Evolutionary conservation across 2,888 invertebrate genomes (phyloP), one percentile per base, ranked within the genome.

Genomic region (Ischnura elegans): DNA sequence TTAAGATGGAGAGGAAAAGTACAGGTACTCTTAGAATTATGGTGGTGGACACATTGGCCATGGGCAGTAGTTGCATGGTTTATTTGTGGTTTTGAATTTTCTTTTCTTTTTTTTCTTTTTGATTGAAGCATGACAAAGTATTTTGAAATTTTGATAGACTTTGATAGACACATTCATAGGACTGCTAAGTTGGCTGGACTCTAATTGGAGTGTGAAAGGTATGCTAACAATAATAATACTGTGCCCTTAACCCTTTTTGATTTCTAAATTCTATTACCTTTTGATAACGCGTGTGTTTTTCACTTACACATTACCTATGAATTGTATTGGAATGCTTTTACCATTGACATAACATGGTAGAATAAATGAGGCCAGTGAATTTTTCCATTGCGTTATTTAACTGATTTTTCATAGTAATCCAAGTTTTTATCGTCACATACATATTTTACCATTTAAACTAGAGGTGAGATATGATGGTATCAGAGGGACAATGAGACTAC

Each of bases 61-160:
- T 90, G 90, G 90, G 90, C 90, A 66, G 61, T 90, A 90, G 90
- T 90, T 90, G 90, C 90, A 90, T 90, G 90, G 90, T 90, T 90
- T 87, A 46, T 87, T 42, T 47, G 13, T 51, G 2, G 21, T 51
- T 8, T 5, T 51, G n/a, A n/a, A n/a, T 3, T 87, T 87, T 51
- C 29, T 25, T 61, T 90, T 90, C 10, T n/a, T 36, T 29, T 90
- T 90, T 25, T 66, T 90, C 66, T 90, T 0, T 61, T 61, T 61
- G 86, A 25, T 66, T 90, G 43, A 90, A 61, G 90, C 90, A 90
- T 90, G 90, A 43, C 43, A 55, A 19, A 19, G 19, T 90, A 36
- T 90, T 29, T 90, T 61, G n/a, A 29, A 90, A 25, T 43, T 51
- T 66, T 90, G 43, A 25, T 90, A 90, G 90, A 61, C n/a, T 90